A percentile compares a stretch with the other conserved stretches of the same genome.
Evolutionary conservation across 2,113 vertebrate genomes (phyloP).

Genomic region (Mellivora capensis): DNA sequence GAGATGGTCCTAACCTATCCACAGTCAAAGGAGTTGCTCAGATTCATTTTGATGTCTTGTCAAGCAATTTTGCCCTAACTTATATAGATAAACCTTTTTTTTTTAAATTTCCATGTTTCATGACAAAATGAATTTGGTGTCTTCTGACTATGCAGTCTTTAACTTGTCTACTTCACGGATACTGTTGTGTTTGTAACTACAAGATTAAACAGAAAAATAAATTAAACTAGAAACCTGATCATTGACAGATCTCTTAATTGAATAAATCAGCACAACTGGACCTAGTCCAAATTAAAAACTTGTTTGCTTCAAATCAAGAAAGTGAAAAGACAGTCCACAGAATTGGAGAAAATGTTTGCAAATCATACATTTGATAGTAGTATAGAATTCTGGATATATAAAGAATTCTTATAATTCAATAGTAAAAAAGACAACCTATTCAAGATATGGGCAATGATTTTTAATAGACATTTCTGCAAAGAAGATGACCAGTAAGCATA

Average conservation of each 20-base stretch:
- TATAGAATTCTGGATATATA: neutral
- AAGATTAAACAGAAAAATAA: conserved; percentile 11
- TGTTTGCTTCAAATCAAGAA: neutral
- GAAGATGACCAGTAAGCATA: neutral
- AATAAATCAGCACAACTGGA: neutral
- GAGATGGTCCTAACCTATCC: neutral
- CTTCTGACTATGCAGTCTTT: neutral
- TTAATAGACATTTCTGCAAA: neutral
- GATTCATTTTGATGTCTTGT: neutral
- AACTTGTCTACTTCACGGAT: neutral
- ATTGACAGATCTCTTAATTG: neutral
- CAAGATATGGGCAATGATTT: neutral
- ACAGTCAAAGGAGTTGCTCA: neutral
- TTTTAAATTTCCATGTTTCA: neutral
- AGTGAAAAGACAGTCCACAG: neutral
- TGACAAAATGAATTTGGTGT: conserved; percentile 5
- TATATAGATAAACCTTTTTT: neutral
- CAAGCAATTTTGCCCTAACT: neutral
- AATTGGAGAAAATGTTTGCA: conserved; percentile 17
- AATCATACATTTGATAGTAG: neutral
- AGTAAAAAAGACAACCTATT: neutral
- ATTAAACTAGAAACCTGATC: neutral
- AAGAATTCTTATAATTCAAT: neutral
- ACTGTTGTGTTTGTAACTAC: neutral
- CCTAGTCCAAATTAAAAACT: neutral